Conservation (phyloP, 2,113 vertebrate species). For the Amia ocellicauda region DNA sequence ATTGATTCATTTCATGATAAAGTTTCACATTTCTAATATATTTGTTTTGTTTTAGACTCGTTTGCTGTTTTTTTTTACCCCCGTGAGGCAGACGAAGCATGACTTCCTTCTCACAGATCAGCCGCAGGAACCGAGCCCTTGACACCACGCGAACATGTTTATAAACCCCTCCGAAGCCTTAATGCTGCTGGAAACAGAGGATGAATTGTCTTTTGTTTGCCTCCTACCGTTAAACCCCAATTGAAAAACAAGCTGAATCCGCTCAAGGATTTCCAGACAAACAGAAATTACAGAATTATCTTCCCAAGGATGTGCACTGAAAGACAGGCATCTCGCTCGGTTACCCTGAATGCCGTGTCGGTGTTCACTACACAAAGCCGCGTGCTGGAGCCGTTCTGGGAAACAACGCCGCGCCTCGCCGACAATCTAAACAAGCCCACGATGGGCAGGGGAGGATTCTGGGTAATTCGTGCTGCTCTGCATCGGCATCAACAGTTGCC, state of each 20-base stretch:
- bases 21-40: no score
- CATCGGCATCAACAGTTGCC: no score
- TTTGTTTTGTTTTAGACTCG: no score
- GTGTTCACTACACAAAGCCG: neutral
- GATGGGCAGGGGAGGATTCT: neutral
- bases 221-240: slow-evolving; percentile 4
- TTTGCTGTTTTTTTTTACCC: no score
- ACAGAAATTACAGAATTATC: slow-evolving; percentile 14
- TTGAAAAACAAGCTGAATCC: neutral
- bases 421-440: no score
- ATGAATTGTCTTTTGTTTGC: slow-evolving; percentile 2
- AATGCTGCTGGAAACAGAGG: neutral
- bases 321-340: neutral
- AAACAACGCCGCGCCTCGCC: no score
- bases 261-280: neutral
- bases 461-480: slow-evolving; percentile 14
- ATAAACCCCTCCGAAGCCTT: slow-evolving; percentile 1
- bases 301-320: neutral
- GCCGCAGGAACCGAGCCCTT: neutral
- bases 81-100: no score
- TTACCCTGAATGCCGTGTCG: neutral
- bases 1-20: no score
- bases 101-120: neutral
- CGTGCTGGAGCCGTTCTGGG: no score
- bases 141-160: neutral